Conservation (phyloP, 2,888 invertebrate genomes). For the Ptychoptera albimana region DNA sequence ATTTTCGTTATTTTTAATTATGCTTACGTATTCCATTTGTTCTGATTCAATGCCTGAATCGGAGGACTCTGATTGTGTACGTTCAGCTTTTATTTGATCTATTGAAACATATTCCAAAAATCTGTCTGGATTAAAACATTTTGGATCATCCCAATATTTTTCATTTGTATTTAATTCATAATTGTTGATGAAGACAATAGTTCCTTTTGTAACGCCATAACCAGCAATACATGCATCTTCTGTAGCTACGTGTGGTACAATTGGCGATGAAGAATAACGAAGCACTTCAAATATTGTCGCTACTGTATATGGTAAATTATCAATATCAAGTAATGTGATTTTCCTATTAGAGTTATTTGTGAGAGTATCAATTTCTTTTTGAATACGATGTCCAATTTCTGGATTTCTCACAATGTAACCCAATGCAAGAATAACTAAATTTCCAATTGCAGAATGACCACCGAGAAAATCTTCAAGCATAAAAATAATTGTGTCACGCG, state of each 20-base stretch:
- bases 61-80: slow-evolving; percentile 32
- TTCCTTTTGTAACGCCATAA: slow-evolving; percentile 55
- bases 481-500: slow-evolving; percentile 62
- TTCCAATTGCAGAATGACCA: slow-evolving; percentile 76
- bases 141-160: slow-evolving; percentile 56
- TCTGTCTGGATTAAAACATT: slow-evolving; percentile 56
- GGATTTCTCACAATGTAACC: slow-evolving; percentile 52
- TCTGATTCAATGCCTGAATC: slow-evolving; percentile 42
- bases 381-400: slow-evolving; percentile 45
- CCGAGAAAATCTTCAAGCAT: slow-evolving; percentile 78
- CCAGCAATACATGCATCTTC: slow-evolving; percentile 57
- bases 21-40: slow-evolving; percentile 17
- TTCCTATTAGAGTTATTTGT: slow-evolving; percentile 37
- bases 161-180: slow-evolving; percentile 60
- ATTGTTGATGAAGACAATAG: slow-evolving; percentile 71
- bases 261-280: slow-evolving; percentile 67
- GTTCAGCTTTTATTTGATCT: slow-evolving; percentile 1
- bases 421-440: slow-evolving; percentile 61
- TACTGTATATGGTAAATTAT: slow-evolving; percentile 60
- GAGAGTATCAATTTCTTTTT: slow-evolving; percentile 47
- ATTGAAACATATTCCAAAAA: slow-evolving; percentile 39
- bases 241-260: slow-evolving; percentile 79
- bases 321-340: slow-evolving; percentile 48
- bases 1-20: slow-evolving; percentile 4
- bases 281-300: slow-evolving; percentile 68